Percentiles rank a stretch among this genome's conserved stretches.
phyloP scores from a whole-genome alignment of 2,113 vertebrate genomes.

The Circaetus gallicus region DNA sequence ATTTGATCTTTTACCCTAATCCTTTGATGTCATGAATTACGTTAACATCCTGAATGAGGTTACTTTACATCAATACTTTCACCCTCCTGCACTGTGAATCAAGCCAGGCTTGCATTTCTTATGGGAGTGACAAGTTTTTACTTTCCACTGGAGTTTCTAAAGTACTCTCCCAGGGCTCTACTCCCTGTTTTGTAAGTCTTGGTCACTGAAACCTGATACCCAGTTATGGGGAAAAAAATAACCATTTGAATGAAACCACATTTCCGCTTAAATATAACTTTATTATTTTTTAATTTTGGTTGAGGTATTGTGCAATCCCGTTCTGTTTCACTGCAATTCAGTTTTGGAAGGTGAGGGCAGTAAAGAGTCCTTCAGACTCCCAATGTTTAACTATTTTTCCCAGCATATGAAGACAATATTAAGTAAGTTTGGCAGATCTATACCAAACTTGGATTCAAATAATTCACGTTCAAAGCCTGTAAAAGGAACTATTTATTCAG shows the following conservation, averaged over 20 bases:
- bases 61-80: not conserved
- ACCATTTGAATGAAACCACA: not conserved
- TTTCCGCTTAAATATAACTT: not conserved
- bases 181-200: not conserved
- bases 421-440: not conserved
- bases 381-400: not conserved
- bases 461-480: not conserved
- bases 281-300: not conserved
- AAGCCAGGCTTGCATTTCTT: not conserved
- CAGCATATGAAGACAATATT: not conserved
- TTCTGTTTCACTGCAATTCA: not conserved
- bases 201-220: not conserved
- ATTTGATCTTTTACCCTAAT: not conserved
- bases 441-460: not conserved
- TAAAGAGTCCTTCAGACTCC: not conserved
- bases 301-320: not conserved
- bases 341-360: not conserved
- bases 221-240: not conserved
- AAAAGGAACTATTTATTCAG: not conserved
- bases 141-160: not conserved
- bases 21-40: not conserved
- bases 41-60: rapidly evolving
- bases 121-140: not conserved
- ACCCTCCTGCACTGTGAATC: not conserved
- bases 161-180: not conserved